These are phyloP conservation scores for Agapornis roseicollis DNA, from an alignment of 2,113 vertebrate species.

Conservation along the genomic window DNA sequence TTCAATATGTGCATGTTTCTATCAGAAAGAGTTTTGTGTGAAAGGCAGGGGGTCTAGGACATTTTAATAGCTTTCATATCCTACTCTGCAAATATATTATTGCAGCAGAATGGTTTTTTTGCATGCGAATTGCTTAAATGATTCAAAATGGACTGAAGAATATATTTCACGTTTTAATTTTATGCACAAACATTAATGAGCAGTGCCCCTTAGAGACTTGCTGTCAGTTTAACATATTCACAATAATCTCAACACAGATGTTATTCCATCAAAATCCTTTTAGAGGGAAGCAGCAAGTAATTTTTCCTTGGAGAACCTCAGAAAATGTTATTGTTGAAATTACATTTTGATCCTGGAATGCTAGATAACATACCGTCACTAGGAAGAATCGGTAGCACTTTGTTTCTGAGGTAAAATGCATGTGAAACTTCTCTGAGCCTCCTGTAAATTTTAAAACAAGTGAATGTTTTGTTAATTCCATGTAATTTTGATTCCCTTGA, in stretches of 20 bases:
- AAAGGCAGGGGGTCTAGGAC: constrained; percentile 73
- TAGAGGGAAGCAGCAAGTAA: constrained; percentile 66
- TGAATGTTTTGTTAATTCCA: background rate
- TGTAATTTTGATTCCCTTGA: background rate
- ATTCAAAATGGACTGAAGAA: constrained; percentile 80
- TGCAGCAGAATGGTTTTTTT: constrained; percentile 80
- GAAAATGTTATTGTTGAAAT: constrained; percentile 74
- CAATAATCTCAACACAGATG: constrained; percentile 78
- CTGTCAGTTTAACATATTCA: constrained; percentile 80
- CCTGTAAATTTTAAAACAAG: background rate
- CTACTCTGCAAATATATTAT: constrained; percentile 75
- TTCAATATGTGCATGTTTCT: constrained; percentile 53
- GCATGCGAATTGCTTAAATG: constrained; percentile 79
- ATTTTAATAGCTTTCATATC: constrained; percentile 76
- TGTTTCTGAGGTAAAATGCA: constrained; percentile 22
- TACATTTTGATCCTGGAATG: constrained; percentile 68
- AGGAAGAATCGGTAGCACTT: constrained; percentile 25
- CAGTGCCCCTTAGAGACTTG: constrained; percentile 72
- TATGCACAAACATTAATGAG: constrained; percentile 82
- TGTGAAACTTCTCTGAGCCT: background rate
- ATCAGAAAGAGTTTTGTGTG: constrained; percentile 42
- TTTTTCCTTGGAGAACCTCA: constrained; percentile 67
- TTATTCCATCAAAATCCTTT: constrained; percentile 75
- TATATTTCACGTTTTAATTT: constrained; percentile 84
- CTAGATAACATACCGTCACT: constrained; percentile 9